Percentiles rank a stretch among this genome's conserved stretches.
Conservation (phyloP, 2,888 invertebrate genomes). For the Vanessa cardui region DNA sequence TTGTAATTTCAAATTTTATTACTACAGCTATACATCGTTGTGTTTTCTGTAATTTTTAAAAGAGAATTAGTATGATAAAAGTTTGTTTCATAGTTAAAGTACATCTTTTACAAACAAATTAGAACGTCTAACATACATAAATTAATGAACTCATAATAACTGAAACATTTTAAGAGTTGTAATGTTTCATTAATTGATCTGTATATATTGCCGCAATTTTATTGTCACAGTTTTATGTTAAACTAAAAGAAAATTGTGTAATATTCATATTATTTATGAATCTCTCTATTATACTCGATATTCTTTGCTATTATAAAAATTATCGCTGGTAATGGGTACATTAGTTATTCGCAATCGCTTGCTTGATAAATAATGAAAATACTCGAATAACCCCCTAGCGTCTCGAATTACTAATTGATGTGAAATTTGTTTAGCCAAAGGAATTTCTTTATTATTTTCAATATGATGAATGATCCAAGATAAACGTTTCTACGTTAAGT, state of each 20-base stretch:
- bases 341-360: conserved; percentile 5
- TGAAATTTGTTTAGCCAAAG: conserved; percentile 71
- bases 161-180: too few relatives aligned
- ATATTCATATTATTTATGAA: too few relatives aligned
- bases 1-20: conserved; percentile 25
- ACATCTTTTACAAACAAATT: not conserved
- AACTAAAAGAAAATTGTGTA: too few relatives aligned
- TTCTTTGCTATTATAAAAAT: too few relatives aligned
- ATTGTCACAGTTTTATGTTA: too few relatives aligned
- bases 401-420: conserved; percentile 77
- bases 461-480: conserved; percentile 76
- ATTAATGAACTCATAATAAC: too few relatives aligned
- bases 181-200: too few relatives aligned
- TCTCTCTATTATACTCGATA: too few relatives aligned
- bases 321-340: not conserved
- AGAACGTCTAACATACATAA: too few relatives aligned
- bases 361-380: conserved; percentile 45
- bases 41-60: conserved; percentile 16
- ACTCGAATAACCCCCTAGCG: conserved; percentile 44
- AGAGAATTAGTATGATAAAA: conserved; percentile 5
- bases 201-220: too few relatives aligned
- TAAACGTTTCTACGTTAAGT: conserved; percentile 71
- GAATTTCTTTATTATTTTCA: conserved; percentile 71
- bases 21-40: conserved; percentile 7
- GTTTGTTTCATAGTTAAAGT: not conserved